Evolutionary conservation across 2,888 invertebrate genomes (phyloP), one percentile per base, ranked within the genome.

Genomic region (Folsomia manolachei): DNA sequence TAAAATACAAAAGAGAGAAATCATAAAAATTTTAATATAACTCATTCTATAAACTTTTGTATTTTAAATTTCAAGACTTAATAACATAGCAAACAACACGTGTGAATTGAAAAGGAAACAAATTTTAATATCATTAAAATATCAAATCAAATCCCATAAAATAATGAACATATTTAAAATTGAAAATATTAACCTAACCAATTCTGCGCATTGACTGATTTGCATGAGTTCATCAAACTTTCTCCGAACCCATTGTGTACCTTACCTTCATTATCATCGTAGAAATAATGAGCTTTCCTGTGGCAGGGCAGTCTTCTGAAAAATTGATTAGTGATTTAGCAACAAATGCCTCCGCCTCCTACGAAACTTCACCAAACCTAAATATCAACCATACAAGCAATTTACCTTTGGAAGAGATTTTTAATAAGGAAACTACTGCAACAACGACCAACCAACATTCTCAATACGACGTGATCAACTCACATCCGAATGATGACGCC

Each of bases 251-350:
- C n/a, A 7, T 56, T n/a, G 56, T 56, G 56, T 56, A 56, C 56
- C 56, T 56, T 56, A 21, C 56, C 56, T 4, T n/a, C 7, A 56
- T 56, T 56, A n/a, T n/a, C n/a, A n/a, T n/a, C 51, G 56, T 19
- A 7, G n/a, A 4, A 7, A 52, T 66, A 27, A 66, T 66, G 66
- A 66, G 66, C 66, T 66, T 66, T 66, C 66, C 66, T 24, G 66
- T 24, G 7, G 52, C 26, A 52, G 53, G 21, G 4, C 56, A 66
- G 19, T 66, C 66, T 18, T 66, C 52, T 24, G 66, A 51, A 11
- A 66, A 66, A 66, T 26, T 66, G 25, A 66, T 25, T 66, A 52
- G 66, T 25, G 66, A 66, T 18, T 51, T 24, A 52, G 66, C 21
- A 4, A 51, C 18, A 4, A 62, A 56, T 56, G 56, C 56, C 56